phyloP scores from a whole-genome alignment of 1,140 invertebrate genomes.

The Drosophila truncata region DNA sequence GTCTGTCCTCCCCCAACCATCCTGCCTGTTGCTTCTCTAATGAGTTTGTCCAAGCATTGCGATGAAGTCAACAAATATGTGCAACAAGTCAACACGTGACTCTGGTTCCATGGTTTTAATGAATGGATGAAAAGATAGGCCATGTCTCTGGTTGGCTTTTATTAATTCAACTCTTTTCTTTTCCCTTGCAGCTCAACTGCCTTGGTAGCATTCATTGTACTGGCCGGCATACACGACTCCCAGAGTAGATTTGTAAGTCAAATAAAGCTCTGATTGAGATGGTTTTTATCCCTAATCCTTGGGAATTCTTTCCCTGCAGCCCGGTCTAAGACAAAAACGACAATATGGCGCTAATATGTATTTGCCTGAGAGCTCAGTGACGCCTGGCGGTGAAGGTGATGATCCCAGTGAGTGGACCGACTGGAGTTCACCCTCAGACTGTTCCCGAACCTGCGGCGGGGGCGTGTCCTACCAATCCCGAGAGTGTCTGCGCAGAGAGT shows the following conservation, averaged over 20 bases:
- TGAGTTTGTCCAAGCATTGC: slow-evolving; percentile 69
- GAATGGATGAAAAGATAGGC: slow-evolving; percentile 44
- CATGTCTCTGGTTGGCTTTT: slow-evolving; percentile 30
- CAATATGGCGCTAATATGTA: slow-evolving; percentile 90
- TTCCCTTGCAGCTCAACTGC: slow-evolving; percentile 80
- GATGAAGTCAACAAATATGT: slow-evolving; percentile 72
- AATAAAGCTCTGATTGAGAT: not conserved
- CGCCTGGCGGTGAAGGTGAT: slow-evolving; percentile 88
- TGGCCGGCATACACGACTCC: slow-evolving; percentile 66
- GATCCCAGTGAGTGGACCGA: slow-evolving; percentile 88
- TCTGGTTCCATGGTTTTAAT: slow-evolving; percentile 49
- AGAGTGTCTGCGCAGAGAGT: slow-evolving; percentile 89
- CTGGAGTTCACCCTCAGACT: slow-evolving; percentile 91
- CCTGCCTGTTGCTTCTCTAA: slow-evolving; percentile 57
- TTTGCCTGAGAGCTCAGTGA: slow-evolving; percentile 88
- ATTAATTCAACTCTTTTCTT: slow-evolving; percentile 38
- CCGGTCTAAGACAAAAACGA: slow-evolving; percentile 89
- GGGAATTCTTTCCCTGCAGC: slow-evolving; percentile 52
- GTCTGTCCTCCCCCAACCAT: slow-evolving; percentile 35
- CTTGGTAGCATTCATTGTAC: slow-evolving; percentile 82
- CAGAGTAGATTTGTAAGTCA: slow-evolving; percentile 84
- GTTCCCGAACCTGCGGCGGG: slow-evolving; percentile 95
- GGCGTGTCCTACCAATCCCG: slow-evolving; percentile 92
- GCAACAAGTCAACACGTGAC: slow-evolving; percentile 80
- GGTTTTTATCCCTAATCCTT: not conserved